Evolutionary conservation across 2,888 invertebrate genomes (phyloP).

Genomic region (Pollenia amentaria): DNA sequence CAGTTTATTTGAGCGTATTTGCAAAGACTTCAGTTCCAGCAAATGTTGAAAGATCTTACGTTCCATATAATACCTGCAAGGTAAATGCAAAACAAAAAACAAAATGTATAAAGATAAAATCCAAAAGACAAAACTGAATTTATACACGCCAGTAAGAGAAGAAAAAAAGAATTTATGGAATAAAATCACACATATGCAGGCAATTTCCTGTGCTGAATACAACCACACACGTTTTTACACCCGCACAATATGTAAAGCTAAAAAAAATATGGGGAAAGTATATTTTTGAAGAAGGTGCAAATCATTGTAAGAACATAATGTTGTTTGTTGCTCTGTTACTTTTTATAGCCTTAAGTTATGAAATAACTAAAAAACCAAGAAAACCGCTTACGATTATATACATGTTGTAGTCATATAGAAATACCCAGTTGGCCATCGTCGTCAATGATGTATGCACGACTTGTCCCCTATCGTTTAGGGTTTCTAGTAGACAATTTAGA

Average conservation of each 20-base stretch:
- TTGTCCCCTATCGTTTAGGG: too few species aligned
- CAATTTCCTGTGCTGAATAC: constrained; percentile 33
- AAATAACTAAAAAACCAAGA: not conserved
- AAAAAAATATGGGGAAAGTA: constrained; percentile 26
- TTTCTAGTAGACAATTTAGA: too few species aligned
- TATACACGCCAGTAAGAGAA: constrained; percentile 32
- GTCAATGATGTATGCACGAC: too few species aligned
- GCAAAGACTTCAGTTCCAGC: constrained; percentile 94
- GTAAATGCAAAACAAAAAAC: constrained; percentile 44
- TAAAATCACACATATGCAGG: constrained; percentile 52
- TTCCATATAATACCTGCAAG: constrained; percentile 93
- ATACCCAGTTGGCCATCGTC: not conserved
- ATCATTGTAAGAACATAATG: constrained; percentile 34
- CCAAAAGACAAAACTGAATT: constrained; percentile 26
- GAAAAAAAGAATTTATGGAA: constrained; percentile 24
- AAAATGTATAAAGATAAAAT: constrained; percentile 25
- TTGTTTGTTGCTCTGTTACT: constrained; percentile 68
- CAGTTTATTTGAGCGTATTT: constrained; percentile 94
- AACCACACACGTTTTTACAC: not conserved
- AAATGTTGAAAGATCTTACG: constrained; percentile 96
- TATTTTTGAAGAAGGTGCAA: constrained; percentile 38
- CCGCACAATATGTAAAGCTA: constrained; percentile 10
- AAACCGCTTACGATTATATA: not conserved
- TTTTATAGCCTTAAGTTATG: constrained; percentile 42
- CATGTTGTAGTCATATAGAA: too few species aligned